A percentile compares a stretch with the other conserved stretches of the same genome.
These are phyloP conservation scores for Oxyruncus cristatus DNA, from an alignment of 2,113 vertebrate species.

Conservation along the genomic window DNA sequence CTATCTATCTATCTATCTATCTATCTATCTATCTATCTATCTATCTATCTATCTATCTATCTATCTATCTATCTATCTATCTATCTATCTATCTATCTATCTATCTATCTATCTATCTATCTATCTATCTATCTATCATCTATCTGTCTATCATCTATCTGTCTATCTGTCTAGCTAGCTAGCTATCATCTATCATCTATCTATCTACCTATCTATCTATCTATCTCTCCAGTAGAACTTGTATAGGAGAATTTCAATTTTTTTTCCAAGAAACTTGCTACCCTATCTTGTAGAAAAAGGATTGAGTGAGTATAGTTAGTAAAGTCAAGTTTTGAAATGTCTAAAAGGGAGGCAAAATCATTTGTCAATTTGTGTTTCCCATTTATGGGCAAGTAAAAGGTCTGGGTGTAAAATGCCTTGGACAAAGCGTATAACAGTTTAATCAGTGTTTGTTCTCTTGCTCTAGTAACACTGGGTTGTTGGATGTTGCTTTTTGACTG, in stretches of 20 bases:
- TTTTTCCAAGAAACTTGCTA: background rate
- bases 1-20: no score
- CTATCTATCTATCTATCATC: no score
- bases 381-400: background rate
- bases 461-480: background rate
- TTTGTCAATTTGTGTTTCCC: background rate
- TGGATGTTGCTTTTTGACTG: background rate
- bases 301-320: background rate
- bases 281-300: background rate
- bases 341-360: background rate
- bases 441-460: background rate
- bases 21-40: no score
- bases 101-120: no score
- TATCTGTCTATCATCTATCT: no score
- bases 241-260: background rate
- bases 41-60: no score
- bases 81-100: no score
- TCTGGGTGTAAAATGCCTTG: background rate
- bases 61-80: no score
- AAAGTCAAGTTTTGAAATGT: background rate
- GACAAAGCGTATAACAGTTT: accelerated
- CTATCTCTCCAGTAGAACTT: background rate
- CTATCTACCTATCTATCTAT: no score
- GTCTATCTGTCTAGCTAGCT: no score
- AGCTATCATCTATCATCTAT: no score